Evolutionary conservation across 2,113 vertebrate species (phyloP).

Genomic region (Pimephales promelas): DNA sequence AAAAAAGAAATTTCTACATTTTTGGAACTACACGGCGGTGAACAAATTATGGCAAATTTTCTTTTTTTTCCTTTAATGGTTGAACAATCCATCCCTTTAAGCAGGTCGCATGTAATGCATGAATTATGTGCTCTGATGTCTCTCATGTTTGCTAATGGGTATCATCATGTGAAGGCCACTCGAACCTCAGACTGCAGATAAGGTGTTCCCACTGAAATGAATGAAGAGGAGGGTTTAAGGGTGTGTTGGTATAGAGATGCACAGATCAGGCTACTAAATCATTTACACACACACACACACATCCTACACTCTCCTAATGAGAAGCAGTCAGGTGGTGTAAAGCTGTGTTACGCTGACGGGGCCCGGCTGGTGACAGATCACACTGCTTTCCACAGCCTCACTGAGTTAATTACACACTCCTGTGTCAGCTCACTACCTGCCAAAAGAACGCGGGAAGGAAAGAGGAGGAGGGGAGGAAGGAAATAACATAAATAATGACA

Average conservation of each 20-base stretch:
- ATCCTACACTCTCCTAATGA: conserved; percentile 31
- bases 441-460: conserved; percentile 54
- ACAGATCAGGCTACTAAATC: background rate
- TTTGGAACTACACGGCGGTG: background rate
- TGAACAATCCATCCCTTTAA: conserved; percentile 51
- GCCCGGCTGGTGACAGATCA: conserved; percentile 63
- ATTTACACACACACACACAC: conserved; percentile 15
- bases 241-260: background rate
- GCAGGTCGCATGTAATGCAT: conserved; percentile 16
- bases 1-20: background rate
- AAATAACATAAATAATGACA: conserved; percentile 60
- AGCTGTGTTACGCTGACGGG: conserved; percentile 60
- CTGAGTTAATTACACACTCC: conserved; percentile 67
- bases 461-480: conserved; percentile 46
- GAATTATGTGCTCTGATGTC: conserved; percentile 56
- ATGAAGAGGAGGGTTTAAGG: conserved; percentile 22
- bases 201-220: background rate
- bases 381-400: conserved; percentile 59
- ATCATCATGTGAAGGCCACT: conserved; percentile 49
- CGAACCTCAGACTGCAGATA: conserved; percentile 36
- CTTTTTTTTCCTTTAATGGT: background rate
- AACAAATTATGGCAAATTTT: background rate
- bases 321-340: conserved; percentile 47
- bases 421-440: conserved; percentile 63
- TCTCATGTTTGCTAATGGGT: conserved; percentile 56